These are phyloP conservation scores for Scaptomyza montana DNA, from an alignment of 1,140 invertebrate species.

Conservation along the genomic window DNA sequence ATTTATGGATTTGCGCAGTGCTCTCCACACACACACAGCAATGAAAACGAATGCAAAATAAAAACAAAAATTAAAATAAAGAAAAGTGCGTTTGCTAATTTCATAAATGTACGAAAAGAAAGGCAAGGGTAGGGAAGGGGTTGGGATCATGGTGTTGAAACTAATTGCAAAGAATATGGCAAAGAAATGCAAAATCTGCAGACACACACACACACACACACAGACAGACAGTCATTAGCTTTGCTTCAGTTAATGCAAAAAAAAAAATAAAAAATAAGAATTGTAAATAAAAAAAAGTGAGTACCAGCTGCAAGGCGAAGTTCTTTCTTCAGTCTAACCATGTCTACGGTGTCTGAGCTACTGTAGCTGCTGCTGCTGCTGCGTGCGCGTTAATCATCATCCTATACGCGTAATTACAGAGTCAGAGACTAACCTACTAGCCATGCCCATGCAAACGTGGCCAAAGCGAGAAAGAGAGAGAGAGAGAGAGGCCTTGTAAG, in stretches of 20 bases:
- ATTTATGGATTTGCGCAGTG: constrained; percentile 54
- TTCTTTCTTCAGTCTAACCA: constrained; percentile 1
- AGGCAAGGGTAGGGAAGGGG: not conserved
- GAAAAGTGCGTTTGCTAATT: constrained; percentile 79
- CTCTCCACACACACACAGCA: constrained; percentile 16
- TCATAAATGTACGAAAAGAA: constrained; percentile 59
- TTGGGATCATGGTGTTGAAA: constrained; percentile 39
- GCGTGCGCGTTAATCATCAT: constrained; percentile 78
- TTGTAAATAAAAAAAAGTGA: constrained; percentile 27
- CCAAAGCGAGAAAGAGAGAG: too few relatives aligned
- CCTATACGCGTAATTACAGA: constrained; percentile 80
- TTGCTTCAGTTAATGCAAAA: constrained; percentile 63
- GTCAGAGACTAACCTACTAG: constrained; percentile 13
- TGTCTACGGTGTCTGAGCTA: constrained; percentile 14
- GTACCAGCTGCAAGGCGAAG: constrained; percentile 20
- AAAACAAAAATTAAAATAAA: constrained; percentile 61
- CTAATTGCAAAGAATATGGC: constrained; percentile 77
- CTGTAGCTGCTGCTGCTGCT: constrained; percentile 19
- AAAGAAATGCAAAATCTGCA: constrained; percentile 52
- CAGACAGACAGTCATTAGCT: constrained; percentile 67
- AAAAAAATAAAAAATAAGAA: too few relatives aligned
- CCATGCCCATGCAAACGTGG: not conserved
- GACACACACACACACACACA: constrained; percentile 30
- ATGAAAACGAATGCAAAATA: too few relatives aligned
- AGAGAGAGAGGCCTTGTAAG: constrained; percentile 11